These are phyloP conservation scores for Caenorhabditis uteleia DNA, from an alignment of 2,888 invertebrate species.

Conservation along the genomic window DNA sequence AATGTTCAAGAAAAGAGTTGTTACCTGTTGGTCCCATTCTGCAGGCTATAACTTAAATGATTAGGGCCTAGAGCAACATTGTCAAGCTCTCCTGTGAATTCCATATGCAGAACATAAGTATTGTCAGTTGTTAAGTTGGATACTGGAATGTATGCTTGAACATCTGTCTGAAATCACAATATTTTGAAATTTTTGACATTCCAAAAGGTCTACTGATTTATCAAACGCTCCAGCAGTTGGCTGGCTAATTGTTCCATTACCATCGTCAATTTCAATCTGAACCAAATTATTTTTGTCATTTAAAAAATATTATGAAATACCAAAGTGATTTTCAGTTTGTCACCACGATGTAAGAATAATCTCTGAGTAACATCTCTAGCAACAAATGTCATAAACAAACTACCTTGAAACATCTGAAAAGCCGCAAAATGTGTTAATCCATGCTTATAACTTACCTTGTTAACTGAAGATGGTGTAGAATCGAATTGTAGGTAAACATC, in stretches of 20 bases:
- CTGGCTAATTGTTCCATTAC: conserved; percentile 5
- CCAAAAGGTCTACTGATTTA: conserved; percentile 11
- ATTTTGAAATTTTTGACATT: background rate
- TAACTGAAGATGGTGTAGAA: conserved; percentile 5
- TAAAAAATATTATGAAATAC: conserved; percentile 4
- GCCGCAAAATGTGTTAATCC: background rate
- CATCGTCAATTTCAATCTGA: conserved; percentile 7
- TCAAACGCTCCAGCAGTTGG: conserved; percentile 29
- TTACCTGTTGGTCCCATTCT: conserved; percentile 9
- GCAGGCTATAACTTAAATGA: conserved; percentile 4
- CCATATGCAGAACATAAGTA: conserved; percentile 13
- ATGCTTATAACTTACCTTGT: conserved; percentile 3
- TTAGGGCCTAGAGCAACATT: conserved; percentile 6
- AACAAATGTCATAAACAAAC: conserved; percentile 16
- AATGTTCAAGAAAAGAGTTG: background rate
- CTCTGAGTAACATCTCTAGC: conserved; percentile 29
- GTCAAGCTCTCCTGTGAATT: conserved; percentile 17
- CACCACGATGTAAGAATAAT: conserved; percentile 31
- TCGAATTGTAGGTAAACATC: conserved; percentile 19
- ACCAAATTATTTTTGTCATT: background rate
- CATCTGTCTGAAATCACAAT: conserved; percentile 13
- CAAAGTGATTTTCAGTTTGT: conserved; percentile 15
- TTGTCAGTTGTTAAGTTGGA: conserved; percentile 15
- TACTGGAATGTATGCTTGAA: conserved; percentile 26
- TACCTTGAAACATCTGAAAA: conserved; percentile 27